Conservation (phyloP, 2,113 vertebrate species). For the Gallinago undulata region DNA sequence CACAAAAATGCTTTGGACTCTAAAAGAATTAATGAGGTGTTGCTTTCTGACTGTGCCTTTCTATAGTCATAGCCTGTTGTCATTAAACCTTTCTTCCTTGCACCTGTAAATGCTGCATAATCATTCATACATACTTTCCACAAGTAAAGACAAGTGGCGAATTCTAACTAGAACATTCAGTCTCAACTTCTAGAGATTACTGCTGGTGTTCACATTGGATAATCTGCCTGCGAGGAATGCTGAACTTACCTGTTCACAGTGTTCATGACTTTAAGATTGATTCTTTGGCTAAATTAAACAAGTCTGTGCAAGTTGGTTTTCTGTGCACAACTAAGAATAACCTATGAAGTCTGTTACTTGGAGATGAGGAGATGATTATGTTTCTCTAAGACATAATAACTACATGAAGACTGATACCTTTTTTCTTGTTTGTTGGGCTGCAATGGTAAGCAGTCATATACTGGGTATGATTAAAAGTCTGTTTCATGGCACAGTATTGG, state of each 20-base stretch:
- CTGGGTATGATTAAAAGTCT: neutral
- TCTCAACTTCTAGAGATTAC: neutral
- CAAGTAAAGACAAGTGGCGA: conserved; percentile 41
- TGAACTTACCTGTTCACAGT: neutral
- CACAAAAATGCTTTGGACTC: conserved; percentile 1
- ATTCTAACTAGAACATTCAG: neutral
- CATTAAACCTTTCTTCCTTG: conserved; percentile 18
- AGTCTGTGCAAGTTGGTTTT: neutral
- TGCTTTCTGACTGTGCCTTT: conserved; percentile 29
- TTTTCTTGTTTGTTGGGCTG: neutral
- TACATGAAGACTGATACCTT: neutral
- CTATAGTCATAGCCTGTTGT: neutral
- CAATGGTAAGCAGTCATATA: neutral
- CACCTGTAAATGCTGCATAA: conserved; percentile 3
- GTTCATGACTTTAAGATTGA: neutral
- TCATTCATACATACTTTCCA: neutral
- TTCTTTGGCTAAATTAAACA: conserved; percentile 24
- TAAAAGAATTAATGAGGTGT: neutral
- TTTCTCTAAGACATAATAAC: neutral
- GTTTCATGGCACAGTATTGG: neutral
- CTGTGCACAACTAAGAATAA: neutral
- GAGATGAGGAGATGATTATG: neutral
- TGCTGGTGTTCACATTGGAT: neutral
- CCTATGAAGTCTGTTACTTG: neutral
- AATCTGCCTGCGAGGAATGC: neutral